Percentiles rank a stretch among this genome's conserved stretches.
These are phyloP conservation scores for Aporophyla nigra DNA, from an alignment of 2,888 invertebrate species.

Conservation along the genomic window DNA sequence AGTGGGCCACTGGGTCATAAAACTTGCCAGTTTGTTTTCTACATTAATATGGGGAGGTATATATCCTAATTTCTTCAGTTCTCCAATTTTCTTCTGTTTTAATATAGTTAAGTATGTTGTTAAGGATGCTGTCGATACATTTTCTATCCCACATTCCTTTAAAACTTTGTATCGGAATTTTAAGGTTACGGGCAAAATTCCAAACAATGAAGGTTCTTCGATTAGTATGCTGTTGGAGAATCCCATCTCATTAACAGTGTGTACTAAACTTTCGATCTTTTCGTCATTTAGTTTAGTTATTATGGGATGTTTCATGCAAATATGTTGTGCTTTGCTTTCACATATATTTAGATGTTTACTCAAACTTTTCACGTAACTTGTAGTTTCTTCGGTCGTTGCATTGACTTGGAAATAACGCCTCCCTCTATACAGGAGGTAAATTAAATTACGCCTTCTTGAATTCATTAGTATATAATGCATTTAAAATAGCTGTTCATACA, in stretches of 20 bases:
- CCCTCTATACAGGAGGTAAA: constrained; percentile 34
- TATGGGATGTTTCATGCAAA: constrained; percentile 81
- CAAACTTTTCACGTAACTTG: constrained; percentile 68
- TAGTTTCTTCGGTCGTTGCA: constrained; percentile 34
- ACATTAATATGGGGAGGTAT: constrained; percentile 78
- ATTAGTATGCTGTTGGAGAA: constrained; percentile 75
- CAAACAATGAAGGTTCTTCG: constrained; percentile 80
- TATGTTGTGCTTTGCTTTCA: constrained; percentile 78
- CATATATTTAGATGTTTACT: constrained; percentile 78
- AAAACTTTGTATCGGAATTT: constrained; percentile 83
- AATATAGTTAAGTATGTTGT: constrained; percentile 79
- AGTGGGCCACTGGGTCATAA: constrained; percentile 88
- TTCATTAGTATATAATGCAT: constrained; percentile 46
- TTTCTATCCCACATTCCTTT: constrained; percentile 83
- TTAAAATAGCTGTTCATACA: not conserved
- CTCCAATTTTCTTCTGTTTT: constrained; percentile 79
- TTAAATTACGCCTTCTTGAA: constrained; percentile 39
- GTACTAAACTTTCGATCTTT: constrained; percentile 73
- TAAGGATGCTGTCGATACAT: constrained; percentile 73
- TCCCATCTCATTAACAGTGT: constrained; percentile 79
- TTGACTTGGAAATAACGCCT: constrained; percentile 34
- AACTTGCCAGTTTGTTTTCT: constrained; percentile 85
- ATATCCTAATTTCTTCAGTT: constrained; percentile 76
- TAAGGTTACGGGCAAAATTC: constrained; percentile 82
- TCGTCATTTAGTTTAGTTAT: constrained; percentile 76